Evolutionary conservation across 2,113 vertebrate genomes (phyloP).

Genomic region (Neolamprologus toae): DNA sequence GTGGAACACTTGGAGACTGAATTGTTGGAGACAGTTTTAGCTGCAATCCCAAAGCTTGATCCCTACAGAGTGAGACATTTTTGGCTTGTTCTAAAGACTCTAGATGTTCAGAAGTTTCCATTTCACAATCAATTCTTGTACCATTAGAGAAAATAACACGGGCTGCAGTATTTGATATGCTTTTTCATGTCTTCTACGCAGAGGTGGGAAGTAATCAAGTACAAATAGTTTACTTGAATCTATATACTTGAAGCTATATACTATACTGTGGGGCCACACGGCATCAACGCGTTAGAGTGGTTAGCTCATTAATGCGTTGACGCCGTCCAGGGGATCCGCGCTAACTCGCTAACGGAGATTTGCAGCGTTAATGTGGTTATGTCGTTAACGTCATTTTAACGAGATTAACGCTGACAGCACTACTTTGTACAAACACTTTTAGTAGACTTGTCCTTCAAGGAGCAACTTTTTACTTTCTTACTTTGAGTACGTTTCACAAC

Average conservation of each 20-base stretch:
- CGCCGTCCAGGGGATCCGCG: rapidly evolving
- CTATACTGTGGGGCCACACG: neutral
- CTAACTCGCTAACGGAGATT: neutral
- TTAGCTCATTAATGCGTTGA: neutral
- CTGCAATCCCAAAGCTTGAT: neutral
- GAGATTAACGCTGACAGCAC: neutral
- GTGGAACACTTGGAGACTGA: neutral
- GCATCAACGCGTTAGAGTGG: rapidly evolving
- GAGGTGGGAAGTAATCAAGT: neutral
- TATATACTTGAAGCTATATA: neutral
- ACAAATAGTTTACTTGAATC: neutral
- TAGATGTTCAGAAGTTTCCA: neutral
- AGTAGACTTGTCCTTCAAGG: neutral
- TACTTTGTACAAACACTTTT: neutral
- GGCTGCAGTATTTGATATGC: neutral
- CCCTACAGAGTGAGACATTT: neutral
- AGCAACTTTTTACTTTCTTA: neutral
- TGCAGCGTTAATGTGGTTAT: neutral
- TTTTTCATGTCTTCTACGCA: neutral
- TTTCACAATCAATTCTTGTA: neutral
- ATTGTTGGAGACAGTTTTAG: neutral
- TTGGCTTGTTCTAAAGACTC: neutral
- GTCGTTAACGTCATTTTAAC: neutral
- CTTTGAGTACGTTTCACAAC: neutral
- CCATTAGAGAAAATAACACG: neutral